Evolutionary conservation across 2,888 invertebrate species (phyloP), one percentile per base, ranked within the genome.

Genomic region (Amaurobius ferox): DNA sequence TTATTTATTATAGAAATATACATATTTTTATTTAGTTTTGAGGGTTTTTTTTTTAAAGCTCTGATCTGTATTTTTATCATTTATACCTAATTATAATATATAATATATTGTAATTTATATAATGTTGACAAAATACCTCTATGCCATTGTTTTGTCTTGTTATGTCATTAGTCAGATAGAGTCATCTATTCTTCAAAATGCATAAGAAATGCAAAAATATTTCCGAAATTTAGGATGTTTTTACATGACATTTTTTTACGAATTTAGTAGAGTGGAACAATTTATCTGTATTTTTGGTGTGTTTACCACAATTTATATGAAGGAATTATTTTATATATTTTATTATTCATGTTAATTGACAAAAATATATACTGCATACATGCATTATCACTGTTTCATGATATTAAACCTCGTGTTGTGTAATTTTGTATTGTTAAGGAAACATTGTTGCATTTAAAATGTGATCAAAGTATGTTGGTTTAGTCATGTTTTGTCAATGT

Each of bases 301-400:
- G 30, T 83, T 71, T 77, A 77, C 76, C 40, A 62, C 62, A 77
- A 64, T 83, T 83, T 77, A 48, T 66, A 70, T 71, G 55, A 44
- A 28, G 29, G 26, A 71, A 77, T 83, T 83, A 83, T 77, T 83
- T 83, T 83, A 71, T 83, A 81, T 76, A 76, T 76, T 83, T 68
- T 74, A 73, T 79, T 72, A 35, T 79, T 67, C 71, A 67, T 73
- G 80, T 81, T 74, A 32, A 40, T 48, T 66, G 48, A 76, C 35
- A n/a, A 40, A 68, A 79, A 61, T 26, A 66, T 62, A 48, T 71
- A 23, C 7, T 28, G 64, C 44, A 74, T 40, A 30, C 29, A 44
- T 39, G 55, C 66, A 48, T 77, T 67, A 55, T 77, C 61, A 66
- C 66, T 32, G 74, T 81, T 80, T 74, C 62, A 40, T 61, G 70